These are phyloP conservation scores for Pteruthius melanotis DNA, from an alignment of 2,113 vertebrate genomes.

Conservation along the genomic window DNA sequence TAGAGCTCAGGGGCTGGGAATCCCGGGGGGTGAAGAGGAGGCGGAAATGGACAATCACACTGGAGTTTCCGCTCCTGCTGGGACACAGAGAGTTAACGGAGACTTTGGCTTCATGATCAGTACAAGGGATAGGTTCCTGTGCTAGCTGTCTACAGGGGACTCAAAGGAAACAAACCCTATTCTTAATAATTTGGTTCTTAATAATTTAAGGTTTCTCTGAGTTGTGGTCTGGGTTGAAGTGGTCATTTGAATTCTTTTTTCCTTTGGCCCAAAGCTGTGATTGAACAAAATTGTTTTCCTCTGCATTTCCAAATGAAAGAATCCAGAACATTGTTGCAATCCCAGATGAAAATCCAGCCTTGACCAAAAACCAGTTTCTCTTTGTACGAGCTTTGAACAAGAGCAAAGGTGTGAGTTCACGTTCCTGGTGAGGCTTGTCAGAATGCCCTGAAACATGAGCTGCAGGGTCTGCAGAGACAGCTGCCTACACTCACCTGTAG, in stretches of 20 bases:
- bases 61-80: conserved; percentile 76
- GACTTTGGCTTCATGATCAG: not conserved
- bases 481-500: conserved; percentile 79
- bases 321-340: not conserved
- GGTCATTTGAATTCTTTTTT: not conserved
- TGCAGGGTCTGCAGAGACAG: not conserved
- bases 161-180: not conserved
- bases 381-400: not conserved
- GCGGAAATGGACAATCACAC: conserved; percentile 78
- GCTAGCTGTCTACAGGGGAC: not conserved
- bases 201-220: not conserved
- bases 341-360: not conserved
- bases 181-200: not conserved
- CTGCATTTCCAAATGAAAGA: not conserved
- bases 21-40: conserved; percentile 75
- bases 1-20: conserved; percentile 60
- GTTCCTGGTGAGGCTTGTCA: not conserved
- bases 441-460: too few relatives aligned
- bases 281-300: not conserved
- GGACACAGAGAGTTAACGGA: not conserved
- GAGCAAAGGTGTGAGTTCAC: not conserved
- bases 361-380: not conserved
- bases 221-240: not conserved
- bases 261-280: not conserved
- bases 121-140: not conserved